Evolutionary conservation across 2,888 invertebrate species (phyloP), one percentile per base, ranked within the genome.

Genomic region (Stictocephala bisonia): DNA sequence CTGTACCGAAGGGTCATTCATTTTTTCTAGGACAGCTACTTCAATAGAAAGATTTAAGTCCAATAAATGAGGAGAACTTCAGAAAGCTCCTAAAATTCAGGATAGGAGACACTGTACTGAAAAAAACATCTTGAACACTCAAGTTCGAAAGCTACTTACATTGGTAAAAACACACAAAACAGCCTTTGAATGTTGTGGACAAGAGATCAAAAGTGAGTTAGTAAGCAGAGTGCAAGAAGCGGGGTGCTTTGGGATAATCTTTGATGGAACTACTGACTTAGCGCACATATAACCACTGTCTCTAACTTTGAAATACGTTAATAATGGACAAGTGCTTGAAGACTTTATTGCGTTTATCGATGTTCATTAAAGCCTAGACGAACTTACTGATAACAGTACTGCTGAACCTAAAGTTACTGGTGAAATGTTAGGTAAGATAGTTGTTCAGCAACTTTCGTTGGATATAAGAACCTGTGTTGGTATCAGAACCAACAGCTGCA

Each of bases 21-120:
- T n/a, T n/a, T n/a, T n/a, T n/a, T n/a, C n/a, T n/a, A 51, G 76
- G 76, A 9, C 27, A 6, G 2, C 71, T 78, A 29, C n/a, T 50
- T 9, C 48, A 72, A n/a, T 9, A 11, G 2, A 3, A 24, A 2
- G 44, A 41, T 18, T 1, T 13, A 4, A 15, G 20, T 2, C 24
- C 11, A 7, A 27, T 11, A 2, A 48, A 67, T 27, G 48, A 44
- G 18, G 67, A 44, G 44, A 67, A 67, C 44, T 67, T 67, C 26
- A 67, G 67, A 15, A 44, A 67, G 67, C 27, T 53, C 3, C n/a
- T 53, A 1, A 24, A 27, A 53, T 53, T 67, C 20, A 67, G 24
- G 18, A 22, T 67, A 9, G 71, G 71, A 41, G 60, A 71, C 24
- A 2, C 15, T 15, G 24, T 7, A 1, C 15, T 71, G 9, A 29